These are phyloP conservation scores for Chaetodon auriga DNA, from an alignment of 2,113 vertebrate genomes.

Conservation along the genomic window DNA sequence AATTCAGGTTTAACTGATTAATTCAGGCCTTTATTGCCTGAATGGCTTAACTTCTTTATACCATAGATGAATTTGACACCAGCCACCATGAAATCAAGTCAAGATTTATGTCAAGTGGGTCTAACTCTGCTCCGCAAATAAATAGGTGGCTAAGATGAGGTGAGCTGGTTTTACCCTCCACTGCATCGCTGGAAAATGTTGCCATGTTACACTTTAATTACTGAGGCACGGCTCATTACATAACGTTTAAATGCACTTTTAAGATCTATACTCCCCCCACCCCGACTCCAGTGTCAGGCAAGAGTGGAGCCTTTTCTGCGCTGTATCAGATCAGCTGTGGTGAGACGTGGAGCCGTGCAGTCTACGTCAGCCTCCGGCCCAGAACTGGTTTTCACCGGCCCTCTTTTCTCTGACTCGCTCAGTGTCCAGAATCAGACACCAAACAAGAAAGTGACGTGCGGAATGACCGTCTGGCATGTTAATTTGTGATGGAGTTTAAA, in stretches of 20 bases:
- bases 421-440: background rate
- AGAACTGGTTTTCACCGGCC: slow-evolving; percentile 28
- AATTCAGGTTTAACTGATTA: background rate
- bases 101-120: slow-evolving; percentile 9
- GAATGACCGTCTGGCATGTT: background rate
- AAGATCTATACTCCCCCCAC: slow-evolving; percentile 46
- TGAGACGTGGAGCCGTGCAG: slow-evolving; percentile 76
- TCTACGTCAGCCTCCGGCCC: slow-evolving; percentile 67
- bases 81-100: slow-evolving; percentile 6
- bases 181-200: slow-evolving; percentile 56
- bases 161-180: slow-evolving; percentile 52
- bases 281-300: slow-evolving; percentile 67
- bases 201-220: slow-evolving; percentile 66
- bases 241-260: slow-evolving; percentile 59
- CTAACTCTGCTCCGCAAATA: slow-evolving; percentile 33
- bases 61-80: background rate
- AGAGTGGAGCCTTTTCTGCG: slow-evolving; percentile 54
- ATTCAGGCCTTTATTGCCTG: background rate
- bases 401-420: background rate
- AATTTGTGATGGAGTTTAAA: background rate
- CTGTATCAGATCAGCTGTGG: slow-evolving; percentile 79
- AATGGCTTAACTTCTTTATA: background rate
- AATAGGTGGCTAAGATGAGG: slow-evolving; percentile 45
- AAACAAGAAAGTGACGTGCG: background rate
- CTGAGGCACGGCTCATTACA: slow-evolving; percentile 71